Conservation (phyloP, 53 echinoderm and acorn worm species). For the Astropecten irregularis region DNA sequence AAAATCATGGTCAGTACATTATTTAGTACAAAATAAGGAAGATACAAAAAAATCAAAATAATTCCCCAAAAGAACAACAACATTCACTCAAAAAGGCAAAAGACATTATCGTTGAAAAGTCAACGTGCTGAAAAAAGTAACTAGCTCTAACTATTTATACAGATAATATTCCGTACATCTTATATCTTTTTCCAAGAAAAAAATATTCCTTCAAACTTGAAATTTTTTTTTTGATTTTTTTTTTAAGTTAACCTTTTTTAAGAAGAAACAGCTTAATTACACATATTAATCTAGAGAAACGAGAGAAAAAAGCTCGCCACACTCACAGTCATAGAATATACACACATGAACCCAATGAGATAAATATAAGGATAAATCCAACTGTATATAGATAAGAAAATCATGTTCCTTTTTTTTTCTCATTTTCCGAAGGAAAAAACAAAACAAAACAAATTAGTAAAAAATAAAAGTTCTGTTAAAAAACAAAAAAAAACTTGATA, state of each 20-base stretch:
- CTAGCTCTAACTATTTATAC: slow-evolving; percentile 47
- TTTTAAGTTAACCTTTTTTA: background rate
- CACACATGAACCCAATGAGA: slow-evolving; percentile 46
- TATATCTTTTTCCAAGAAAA: slow-evolving; percentile 10
- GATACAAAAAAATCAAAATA: too few relatives aligned
- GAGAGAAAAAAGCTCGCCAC: background rate
- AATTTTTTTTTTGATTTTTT: slow-evolving; percentile 13
- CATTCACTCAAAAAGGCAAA: too few relatives aligned
- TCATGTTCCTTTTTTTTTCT: slow-evolving; percentile 9
- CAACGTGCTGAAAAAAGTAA: slow-evolving; percentile 11
- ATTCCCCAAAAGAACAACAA: too few relatives aligned
- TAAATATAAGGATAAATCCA: slow-evolving; percentile 33
- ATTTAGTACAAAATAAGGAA: too few relatives aligned
- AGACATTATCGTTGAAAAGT: slow-evolving; percentile 36
- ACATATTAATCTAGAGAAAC: slow-evolving; percentile 49
- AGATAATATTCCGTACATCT: slow-evolving; percentile 1
- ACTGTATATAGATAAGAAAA: slow-evolving; percentile 58
- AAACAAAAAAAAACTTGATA: background rate
- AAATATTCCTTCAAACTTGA: slow-evolving; percentile 34
- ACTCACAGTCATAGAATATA: slow-evolving; percentile 51
- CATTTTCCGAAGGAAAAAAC: too few relatives aligned
- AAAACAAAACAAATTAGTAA: too few relatives aligned
- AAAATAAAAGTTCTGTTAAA: background rate
- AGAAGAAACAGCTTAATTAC: slow-evolving; percentile 45
- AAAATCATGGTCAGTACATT: too few relatives aligned